Percentiles rank a stretch among this genome's conserved stretches.
Evolutionary conservation across 1,140 invertebrate species (phyloP).

Genomic region (Leguminivora glycinivorella): DNA sequence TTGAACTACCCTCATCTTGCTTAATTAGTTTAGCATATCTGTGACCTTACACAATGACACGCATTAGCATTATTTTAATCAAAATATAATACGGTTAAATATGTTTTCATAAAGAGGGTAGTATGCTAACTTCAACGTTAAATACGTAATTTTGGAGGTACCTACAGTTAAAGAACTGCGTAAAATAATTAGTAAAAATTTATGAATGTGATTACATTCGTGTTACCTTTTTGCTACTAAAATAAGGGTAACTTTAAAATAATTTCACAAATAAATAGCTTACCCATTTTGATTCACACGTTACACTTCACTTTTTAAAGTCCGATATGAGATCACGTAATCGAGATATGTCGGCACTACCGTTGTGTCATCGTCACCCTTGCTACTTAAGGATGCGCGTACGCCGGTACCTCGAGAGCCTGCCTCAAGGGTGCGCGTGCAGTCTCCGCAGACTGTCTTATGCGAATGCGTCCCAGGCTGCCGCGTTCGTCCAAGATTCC

Average conservation of each 20-base stretch:
- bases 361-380: constrained; percentile 66
- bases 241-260: neutral
- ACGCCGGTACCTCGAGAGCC: constrained; percentile 45
- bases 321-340: constrained; percentile 56
- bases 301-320: constrained; percentile 66
- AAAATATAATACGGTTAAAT: neutral
- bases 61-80: neutral
- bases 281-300: constrained; percentile 60
- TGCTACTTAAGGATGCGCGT: constrained; percentile 45
- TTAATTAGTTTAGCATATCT: neutral
- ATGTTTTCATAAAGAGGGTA: neutral
- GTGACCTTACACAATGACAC: neutral
- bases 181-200: neutral
- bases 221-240: neutral
- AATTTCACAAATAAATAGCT: constrained; percentile 37
- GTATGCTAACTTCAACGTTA: neutral
- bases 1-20: constrained; percentile 2
- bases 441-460: constrained; percentile 65
- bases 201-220: neutral
- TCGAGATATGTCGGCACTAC: constrained; percentile 51
- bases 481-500: constrained; percentile 60
- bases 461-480: constrained; percentile 65
- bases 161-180: neutral
- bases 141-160: no score
- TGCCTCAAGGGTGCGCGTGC: constrained; percentile 68